Evolutionary conservation across 2,888 invertebrate species (phyloP), one percentile per base, ranked within the genome.

Genomic region (Doris montereyensis): DNA sequence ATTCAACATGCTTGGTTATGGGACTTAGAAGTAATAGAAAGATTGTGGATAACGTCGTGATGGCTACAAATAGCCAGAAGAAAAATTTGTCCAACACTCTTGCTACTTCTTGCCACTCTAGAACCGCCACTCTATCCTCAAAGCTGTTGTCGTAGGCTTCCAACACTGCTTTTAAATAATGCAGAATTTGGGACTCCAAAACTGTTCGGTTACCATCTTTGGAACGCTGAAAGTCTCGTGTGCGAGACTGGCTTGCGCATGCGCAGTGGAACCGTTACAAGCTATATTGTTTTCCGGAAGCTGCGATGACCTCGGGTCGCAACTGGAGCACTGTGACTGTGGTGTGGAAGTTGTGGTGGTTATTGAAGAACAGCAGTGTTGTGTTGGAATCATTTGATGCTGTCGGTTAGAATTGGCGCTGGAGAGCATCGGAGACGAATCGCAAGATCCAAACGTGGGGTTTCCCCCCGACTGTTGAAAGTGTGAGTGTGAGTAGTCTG

Each of bases 1-100:
- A 79, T 60, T 77, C 58, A 13, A 82, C 80, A 57, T 83, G 21
- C 81, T 87, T 84, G 5, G 86, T 84, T 85, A 89, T 86, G 0
- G 93, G 93, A 60, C 93, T 90, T 71, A 93, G 87, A 34, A 93
- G 88, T 5, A 93, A 89, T 67, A 93, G 90, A 21, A 91, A 86
- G 30, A 92, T 83, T 1, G 93, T 92, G n/a, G 93, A 92, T 57
- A 89, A 83, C 8, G 91, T 85, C 2, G 93, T 92, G 32, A 93
- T 92, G 32, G 89, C 82, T 2, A 92, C 86, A 86, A 93, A 93
- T 41, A 93, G 86, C 91, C 92, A 92, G 87, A 93, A 93, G 41
- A 93, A 91, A 10, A 92, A 88, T 71, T 92, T 88, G 84, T 93
- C 93, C 72, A 93, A 89, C 26, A 92, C 91, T 78, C 92, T 89